Base-by-base conservation (phyloP, 1,140 invertebrate species). In the Hylaeus volcanicus region DNA sequence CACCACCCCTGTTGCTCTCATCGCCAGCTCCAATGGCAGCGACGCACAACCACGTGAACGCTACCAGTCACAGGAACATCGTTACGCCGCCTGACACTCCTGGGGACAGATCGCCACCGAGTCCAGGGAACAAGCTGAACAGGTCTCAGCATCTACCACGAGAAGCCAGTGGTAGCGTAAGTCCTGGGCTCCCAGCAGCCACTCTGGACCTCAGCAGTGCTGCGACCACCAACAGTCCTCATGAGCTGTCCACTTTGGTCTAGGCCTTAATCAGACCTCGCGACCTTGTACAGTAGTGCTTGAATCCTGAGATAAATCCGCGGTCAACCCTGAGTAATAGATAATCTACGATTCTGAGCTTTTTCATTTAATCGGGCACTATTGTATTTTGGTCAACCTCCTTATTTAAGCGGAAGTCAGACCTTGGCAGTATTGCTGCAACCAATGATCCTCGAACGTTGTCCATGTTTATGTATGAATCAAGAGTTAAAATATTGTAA, bases 211-310 rank as follows among this genome's bases (percentile, higher is more conserved):
- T 96, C 74, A 96, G 95, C 85, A 96, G 95, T 86, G 95, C 95
- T 5, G 94, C 95, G 45, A 95, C 94, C 4, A 95, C 95, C 6
- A 95, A 94, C 83, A 95, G 95, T 39, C 94, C 95, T 37, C 96
- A 96, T 79, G 96, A 96, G 90, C 92, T 96, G 43, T 96, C 95
- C 3, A 96, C 96, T 12, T 93, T 96, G 74, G 96, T 92, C 53
- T 79, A 79, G 14, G 0, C 2, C 1, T 8, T 5, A 51, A 9
- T 51, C 1, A 6, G 9, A 9, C 26, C 26, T 26, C 26, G 26
- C 26, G 26, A 26, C 26, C 26, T 26, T 26, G 26, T 26, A 26
- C 26, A 26, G 26, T 26, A 26, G 26, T 26, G 26, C 26, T 26
- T 26, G 26, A 26, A 26, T 26, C 26, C 26, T 26, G 26, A 26